Evolutionary conservation across 2,113 vertebrate species (phyloP), one percentile per base, ranked within the genome.

Genomic region (Leptobrachium ailaonicum): DNA sequence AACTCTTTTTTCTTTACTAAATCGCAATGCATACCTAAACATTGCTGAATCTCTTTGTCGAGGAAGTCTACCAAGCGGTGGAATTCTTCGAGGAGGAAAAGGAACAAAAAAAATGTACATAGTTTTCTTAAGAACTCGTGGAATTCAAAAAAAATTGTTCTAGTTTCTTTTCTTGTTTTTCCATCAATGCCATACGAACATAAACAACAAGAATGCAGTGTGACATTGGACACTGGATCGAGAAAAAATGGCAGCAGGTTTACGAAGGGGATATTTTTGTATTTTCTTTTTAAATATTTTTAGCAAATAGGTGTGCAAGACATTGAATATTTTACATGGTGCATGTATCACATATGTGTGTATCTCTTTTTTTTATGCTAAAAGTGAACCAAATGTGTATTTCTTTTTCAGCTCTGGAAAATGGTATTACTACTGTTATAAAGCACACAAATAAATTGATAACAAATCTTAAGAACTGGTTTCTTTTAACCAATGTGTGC

Each of bases 1-100:
- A 81, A 81, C 79, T 81, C 10, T 45, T 78, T 60, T 12, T 60
- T 54, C 50, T 60, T 71, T 78, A 54, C 67, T 62, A 71, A 42
- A 50, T 70, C 67, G 50, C 56, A 74, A 69, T 56, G 66, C 71
- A 60, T 69, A 60, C 20, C 41, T 62, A 60, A 80, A 75, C 76
- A 56, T 71, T 78, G 47, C 42, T 71, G 54, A 41, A 63, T 62
- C 58, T 54, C 68, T 78, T 78, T 78, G 76, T 78, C 56, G 71
- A 58, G 67, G 41, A 62, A 54, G 69, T 62, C 76, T 71, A 78
- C 68, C n/a, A 5, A 13, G 8, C 42, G 14, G 66, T 63, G 54
- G 75, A 70, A 68, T 77, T 70, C 75, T 58, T 69, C 75, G 62
- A 14, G 12, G 56, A 63, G 56, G 67, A 47, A 43, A 71, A 78